Conservation (phyloP, 2,888 invertebrate species). For the Cenopis cana region DNA sequence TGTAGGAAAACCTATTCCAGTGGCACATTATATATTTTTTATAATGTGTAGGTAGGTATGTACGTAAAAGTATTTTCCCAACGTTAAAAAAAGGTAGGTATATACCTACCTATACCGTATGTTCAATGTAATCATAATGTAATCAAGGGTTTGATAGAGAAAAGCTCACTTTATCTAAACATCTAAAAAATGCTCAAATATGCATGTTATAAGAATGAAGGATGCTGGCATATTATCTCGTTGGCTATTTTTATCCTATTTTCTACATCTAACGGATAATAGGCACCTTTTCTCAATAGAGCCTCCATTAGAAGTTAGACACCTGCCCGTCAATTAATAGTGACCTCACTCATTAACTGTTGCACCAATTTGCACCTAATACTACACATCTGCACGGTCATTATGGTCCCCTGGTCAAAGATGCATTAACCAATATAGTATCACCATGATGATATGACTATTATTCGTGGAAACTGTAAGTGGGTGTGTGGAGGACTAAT, state of each 20-base stretch:
- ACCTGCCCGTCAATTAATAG: slow-evolving; percentile 27
- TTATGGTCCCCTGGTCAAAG: neutral
- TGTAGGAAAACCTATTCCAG: too few relatives aligned
- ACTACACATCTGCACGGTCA: slow-evolving; percentile 26
- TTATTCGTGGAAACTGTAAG: neutral
- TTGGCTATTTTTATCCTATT: neutral
- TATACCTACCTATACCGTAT: too few relatives aligned
- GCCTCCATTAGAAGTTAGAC: slow-evolving; percentile 33
- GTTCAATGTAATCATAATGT: too few relatives aligned
- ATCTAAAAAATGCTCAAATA: too few relatives aligned
- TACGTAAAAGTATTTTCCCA: too few relatives aligned
- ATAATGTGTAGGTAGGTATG: too few relatives aligned
- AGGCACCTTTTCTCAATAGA: slow-evolving; percentile 10
- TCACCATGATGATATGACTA: neutral
- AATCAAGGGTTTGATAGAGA: too few relatives aligned
- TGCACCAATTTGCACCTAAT: slow-evolving; percentile 34
- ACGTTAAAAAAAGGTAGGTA: too few relatives aligned
- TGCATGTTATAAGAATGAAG: too few relatives aligned
- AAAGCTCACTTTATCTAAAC: too few relatives aligned
- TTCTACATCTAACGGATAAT: slow-evolving; percentile 8
- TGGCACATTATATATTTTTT: too few relatives aligned
- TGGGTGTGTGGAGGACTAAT: neutral
- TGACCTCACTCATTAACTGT: slow-evolving; percentile 16
- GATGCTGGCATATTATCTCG: neutral
- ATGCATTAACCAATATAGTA: neutral